phyloP scores from a whole-genome alignment of 1,140 invertebrate genomes.

The Heliconius hewitsoni region DNA sequence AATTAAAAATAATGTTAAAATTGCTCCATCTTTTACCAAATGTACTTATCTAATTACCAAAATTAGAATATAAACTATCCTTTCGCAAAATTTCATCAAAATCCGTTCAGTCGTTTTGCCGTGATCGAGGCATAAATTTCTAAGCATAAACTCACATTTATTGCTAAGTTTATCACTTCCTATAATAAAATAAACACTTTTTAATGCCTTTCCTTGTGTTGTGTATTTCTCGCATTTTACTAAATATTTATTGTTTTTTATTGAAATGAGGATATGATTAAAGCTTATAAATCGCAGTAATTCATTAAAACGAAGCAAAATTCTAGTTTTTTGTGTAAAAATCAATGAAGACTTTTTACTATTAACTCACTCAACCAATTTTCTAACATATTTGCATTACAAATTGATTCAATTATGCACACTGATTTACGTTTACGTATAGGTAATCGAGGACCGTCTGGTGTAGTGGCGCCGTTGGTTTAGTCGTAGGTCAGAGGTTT shows the following conservation, averaged over 20 bases:
- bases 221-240: neutral
- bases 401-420: neutral
- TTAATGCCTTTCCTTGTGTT: neutral
- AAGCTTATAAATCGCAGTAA: neutral
- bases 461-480: neutral
- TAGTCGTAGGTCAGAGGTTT: neutral
- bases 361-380: neutral
- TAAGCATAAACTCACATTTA: neutral
- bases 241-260: neutral
- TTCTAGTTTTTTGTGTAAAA: neutral
- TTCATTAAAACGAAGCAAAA: neutral
- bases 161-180: neutral
- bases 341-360: neutral
- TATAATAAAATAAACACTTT: neutral
- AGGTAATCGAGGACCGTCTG: neutral
- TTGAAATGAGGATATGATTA: neutral
- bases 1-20: no score
- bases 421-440: neutral
- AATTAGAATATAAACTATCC: no score
- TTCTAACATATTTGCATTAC: neutral
- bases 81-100: no score
- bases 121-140: no score
- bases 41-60: no score
- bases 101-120: no score
- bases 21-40: no score